These are phyloP conservation scores for Oconnorella tubifera DNA, from an alignment of 2,888 invertebrate species.

Conservation along the genomic window DNA sequence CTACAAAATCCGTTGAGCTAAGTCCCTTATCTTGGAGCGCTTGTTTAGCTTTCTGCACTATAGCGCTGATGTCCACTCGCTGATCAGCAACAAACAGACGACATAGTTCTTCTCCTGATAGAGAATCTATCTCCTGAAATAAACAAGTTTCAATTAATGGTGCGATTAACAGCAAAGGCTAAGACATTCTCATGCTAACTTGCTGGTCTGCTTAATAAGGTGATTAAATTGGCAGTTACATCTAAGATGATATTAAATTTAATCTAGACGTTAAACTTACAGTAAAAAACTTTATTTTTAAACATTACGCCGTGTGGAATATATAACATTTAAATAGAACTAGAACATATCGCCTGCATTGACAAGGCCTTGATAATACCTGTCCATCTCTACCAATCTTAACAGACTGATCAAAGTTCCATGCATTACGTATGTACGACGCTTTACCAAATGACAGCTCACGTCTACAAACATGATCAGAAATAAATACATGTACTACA, in stretches of 20 bases:
- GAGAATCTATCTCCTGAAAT: constrained; percentile 87
- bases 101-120: constrained; percentile 89
- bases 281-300: too few species aligned
- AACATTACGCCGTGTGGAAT: too few species aligned
- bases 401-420: constrained; percentile 97
- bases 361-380: too few species aligned
- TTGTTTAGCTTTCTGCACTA: constrained; percentile 47
- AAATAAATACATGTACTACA: neutral
- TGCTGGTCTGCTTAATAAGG: too few species aligned
- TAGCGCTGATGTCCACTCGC: constrained; percentile 49
- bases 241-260: too few species aligned
- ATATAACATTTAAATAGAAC: too few species aligned
- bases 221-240: too few species aligned
- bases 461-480: constrained; percentile 61
- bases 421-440: constrained; percentile 88
- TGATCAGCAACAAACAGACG: constrained; percentile 84
- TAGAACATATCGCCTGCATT: too few species aligned
- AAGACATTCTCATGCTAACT: too few species aligned
- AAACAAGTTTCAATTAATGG: too few species aligned
- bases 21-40: constrained; percentile 14
- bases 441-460: constrained; percentile 89
- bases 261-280: too few species aligned
- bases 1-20: neutral
- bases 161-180: too few species aligned
- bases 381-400: constrained; percentile 97